Percentiles rank a stretch among this genome's conserved stretches.
phyloP scores from a whole-genome alignment of 2,888 invertebrate genomes.

The Hetaerina titia region DNA sequence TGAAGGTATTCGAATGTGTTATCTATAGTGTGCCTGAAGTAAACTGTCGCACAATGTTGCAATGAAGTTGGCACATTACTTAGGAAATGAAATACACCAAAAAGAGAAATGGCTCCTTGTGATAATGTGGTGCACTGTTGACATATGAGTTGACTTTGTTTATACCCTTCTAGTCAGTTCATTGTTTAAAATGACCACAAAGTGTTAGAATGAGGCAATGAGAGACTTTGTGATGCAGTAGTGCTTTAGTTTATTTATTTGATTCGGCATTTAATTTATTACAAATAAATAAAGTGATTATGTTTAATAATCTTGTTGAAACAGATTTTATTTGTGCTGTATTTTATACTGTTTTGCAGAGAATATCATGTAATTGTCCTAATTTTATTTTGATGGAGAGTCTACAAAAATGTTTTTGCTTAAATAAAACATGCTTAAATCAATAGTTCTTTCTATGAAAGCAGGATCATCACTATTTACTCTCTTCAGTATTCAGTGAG shows the following conservation, averaged over 20 bases:
- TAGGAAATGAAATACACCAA: neutral
- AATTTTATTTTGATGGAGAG: slow-evolving; percentile 6
- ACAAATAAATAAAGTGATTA: slow-evolving; percentile 7
- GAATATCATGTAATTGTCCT: neutral
- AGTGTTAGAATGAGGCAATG: neutral
- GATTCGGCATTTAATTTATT: slow-evolving; percentile 8
- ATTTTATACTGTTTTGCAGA: neutral
- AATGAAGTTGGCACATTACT: neutral
- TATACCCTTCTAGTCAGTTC: slow-evolving; percentile 50
- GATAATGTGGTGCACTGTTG: slow-evolving; percentile 46
- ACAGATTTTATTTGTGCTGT: no score
- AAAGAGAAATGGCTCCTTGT: slow-evolving; percentile 5
- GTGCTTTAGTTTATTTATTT: neutral
- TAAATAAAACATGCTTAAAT: slow-evolving; percentile 56
- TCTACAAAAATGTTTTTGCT: slow-evolving; percentile 48
- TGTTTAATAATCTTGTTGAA: neutral
- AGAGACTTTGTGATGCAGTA: neutral
- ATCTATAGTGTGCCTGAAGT: neutral
- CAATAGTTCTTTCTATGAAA: neutral
- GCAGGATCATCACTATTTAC: neutral
- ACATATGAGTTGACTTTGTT: neutral
- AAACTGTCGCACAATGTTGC: neutral
- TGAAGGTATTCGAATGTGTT: slow-evolving; percentile 48
- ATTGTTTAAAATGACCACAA: neutral
- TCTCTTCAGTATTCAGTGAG: no score